Evolutionary conservation across 2,797 vertebrate species (phyloP).

Genomic region (Acanthurus tractus): DNA sequence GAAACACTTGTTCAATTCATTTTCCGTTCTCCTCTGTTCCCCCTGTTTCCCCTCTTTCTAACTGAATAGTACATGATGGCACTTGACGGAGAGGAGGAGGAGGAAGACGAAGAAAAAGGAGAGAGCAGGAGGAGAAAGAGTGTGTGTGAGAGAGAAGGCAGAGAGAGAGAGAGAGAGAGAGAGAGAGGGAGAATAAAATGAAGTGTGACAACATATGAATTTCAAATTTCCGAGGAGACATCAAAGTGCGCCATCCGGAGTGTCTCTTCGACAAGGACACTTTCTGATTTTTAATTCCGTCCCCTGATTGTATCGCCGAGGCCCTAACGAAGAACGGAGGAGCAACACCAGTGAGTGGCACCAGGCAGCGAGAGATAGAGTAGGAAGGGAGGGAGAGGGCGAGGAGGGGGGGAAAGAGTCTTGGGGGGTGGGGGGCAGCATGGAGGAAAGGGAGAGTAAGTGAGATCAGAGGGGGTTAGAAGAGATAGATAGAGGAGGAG

Average conservation of each 20-base stretch:
- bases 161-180: constrained; percentile 17
- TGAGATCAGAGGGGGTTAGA: constrained; percentile 80
- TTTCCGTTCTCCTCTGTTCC: constrained; percentile 60
- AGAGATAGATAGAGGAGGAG: constrained; percentile 80
- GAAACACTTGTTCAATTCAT: constrained; percentile 77
- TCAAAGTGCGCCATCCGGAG: constrained; percentile 88
- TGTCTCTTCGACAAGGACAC: constrained; percentile 88
- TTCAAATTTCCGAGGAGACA: constrained; percentile 89
- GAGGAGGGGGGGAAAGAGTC: constrained; percentile 14
- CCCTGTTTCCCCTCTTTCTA: constrained; percentile 63
- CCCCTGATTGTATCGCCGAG: constrained; percentile 87
- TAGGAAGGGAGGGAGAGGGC: constrained; percentile 49
- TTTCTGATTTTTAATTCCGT: constrained; percentile 89
- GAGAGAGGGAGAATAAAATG: constrained; percentile 80
- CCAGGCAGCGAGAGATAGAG: constrained; percentile 83
- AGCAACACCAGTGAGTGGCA: constrained; percentile 77
- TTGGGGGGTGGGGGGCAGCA: constrained; percentile 3
- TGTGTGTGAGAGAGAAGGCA: not conserved
- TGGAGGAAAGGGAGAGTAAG: constrained; percentile 72
- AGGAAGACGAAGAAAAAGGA: constrained; percentile 58
- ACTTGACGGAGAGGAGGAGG: constrained; percentile 69
- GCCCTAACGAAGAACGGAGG: constrained; percentile 85
- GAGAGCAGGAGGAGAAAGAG: constrained; percentile 56
- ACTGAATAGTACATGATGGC: constrained; percentile 85
- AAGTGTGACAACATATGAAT: constrained; percentile 92